Conservation (phyloP, 2,113 vertebrate genomes). For the Elanus axillaris region DNA sequence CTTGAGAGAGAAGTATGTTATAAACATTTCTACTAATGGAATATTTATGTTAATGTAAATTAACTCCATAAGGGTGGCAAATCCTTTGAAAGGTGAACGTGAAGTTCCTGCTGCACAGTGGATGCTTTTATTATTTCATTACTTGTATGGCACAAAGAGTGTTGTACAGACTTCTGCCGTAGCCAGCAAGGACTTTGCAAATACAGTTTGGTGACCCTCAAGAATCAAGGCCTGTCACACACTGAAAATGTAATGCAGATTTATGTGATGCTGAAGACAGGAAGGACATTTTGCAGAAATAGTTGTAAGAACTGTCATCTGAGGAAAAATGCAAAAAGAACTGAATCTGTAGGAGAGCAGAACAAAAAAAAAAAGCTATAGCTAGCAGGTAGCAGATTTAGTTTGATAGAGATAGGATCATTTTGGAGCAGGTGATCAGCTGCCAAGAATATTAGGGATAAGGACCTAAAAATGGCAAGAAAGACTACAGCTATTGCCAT, state of each 20-base stretch:
- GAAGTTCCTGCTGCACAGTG: background rate
- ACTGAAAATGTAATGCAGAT: background rate
- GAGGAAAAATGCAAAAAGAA: background rate
- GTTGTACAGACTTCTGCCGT: background rate
- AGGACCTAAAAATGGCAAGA: background rate
- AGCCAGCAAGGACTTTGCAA: background rate
- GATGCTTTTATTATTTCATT: background rate
- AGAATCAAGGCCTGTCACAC: background rate
- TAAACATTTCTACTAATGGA: slow-evolving; percentile 62
- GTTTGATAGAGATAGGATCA: background rate
- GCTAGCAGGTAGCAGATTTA: background rate
- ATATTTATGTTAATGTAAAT: slow-evolving; percentile 66
- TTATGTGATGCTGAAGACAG: background rate
- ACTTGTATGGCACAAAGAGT: background rate
- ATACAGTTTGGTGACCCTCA: background rate
- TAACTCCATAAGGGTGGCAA: slow-evolving; percentile 23
- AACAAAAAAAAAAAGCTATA: background rate
- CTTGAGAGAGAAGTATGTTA: slow-evolving; percentile 57
- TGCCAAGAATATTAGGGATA: background rate
- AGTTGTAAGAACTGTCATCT: background rate
- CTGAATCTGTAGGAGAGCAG: background rate
- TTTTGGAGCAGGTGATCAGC: background rate
- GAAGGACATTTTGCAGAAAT: background rate
- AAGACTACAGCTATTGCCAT: background rate
- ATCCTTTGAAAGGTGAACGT: slow-evolving; percentile 32